Evolutionary conservation across 2,113 vertebrate species (phyloP).

Genomic region (Stomatorhinus ivindoensis): DNA sequence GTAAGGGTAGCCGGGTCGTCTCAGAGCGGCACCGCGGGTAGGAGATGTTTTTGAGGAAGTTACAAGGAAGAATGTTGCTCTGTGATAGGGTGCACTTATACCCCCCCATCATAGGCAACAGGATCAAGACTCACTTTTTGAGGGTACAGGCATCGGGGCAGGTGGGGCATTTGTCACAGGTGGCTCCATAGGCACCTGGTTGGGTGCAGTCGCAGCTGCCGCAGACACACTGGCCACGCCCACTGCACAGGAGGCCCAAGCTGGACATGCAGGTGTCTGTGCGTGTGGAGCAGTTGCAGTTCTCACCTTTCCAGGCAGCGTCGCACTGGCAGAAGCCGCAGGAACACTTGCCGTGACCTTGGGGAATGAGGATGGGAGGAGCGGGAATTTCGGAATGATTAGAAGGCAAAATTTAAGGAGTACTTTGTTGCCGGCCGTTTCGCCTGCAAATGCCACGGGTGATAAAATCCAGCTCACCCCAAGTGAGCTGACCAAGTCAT

Average conservation of each 20-base stretch:
- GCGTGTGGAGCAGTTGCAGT: conserved; percentile 89
- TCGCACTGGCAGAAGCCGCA: conserved; percentile 88
- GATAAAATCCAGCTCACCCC: neutral
- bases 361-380: neutral
- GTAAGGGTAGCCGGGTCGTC: neutral
- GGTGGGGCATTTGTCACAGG: conserved; percentile 94
- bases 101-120: neutral
- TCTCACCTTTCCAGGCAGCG: conserved; percentile 83
- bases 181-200: conserved; percentile 82
- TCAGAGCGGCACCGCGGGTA: neutral
- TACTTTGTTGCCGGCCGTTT: neutral
- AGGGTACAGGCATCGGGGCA: conserved; percentile 90
- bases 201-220: conserved; percentile 88
- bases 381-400: neutral
- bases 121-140: conserved; percentile 72
- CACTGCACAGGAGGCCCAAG: conserved; percentile 82
- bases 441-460: neutral
- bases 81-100: neutral
- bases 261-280: conserved; percentile 87
- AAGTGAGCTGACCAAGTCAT: neutral
- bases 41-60: neutral
- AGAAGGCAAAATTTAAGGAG: neutral
- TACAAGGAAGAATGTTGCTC: neutral
- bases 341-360: conserved; percentile 84
- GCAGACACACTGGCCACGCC: conserved; percentile 81